phyloP scores from a whole-genome alignment of 92 coral and sea anemone genomes.

The Micromussa lordhowensis region DNA sequence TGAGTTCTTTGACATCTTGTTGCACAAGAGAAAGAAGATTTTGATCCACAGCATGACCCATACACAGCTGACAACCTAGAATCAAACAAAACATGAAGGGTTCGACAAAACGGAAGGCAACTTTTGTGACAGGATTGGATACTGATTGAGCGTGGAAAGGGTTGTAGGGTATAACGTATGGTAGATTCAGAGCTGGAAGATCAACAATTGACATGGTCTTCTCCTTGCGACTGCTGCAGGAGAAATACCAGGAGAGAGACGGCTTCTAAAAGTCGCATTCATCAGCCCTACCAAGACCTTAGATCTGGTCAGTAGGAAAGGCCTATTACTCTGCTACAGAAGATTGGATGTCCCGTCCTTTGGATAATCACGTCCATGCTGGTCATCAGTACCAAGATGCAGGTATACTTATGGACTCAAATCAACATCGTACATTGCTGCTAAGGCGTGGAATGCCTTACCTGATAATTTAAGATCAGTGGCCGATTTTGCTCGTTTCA shows the following conservation, averaged over 20 bases:
- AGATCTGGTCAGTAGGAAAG: no score
- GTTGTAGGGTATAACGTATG: neutral
- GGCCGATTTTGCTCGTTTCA: no score
- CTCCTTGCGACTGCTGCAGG: constrained; percentile 52
- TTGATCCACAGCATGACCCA: constrained; percentile 39
- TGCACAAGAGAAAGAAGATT: constrained; percentile 24
- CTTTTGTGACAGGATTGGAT: no score
- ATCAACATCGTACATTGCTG: no score
- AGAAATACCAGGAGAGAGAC: constrained; percentile 47
- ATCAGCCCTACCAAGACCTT: constrained; percentile 2
- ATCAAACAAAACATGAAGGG: neutral
- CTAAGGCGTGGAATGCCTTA: no score
- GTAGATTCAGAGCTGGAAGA: constrained; percentile 18
- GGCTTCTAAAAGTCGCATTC: constrained; percentile 47
- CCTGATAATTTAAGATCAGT: no score
- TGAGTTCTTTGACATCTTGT: constrained; percentile 23
- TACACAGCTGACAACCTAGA: constrained; percentile 24
- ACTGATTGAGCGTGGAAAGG: neutral
- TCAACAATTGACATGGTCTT: constrained; percentile 55
- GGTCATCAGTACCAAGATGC: constrained; percentile 38
- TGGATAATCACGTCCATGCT: constrained; percentile 22
- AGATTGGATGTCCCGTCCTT: constrained; percentile 38
- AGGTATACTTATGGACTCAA: no score
- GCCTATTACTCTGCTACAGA: neutral
- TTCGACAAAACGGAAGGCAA: no score